These are phyloP conservation scores for Tyto alba DNA, from an alignment of 2,113 vertebrate genomes.

Conservation along the genomic window DNA sequence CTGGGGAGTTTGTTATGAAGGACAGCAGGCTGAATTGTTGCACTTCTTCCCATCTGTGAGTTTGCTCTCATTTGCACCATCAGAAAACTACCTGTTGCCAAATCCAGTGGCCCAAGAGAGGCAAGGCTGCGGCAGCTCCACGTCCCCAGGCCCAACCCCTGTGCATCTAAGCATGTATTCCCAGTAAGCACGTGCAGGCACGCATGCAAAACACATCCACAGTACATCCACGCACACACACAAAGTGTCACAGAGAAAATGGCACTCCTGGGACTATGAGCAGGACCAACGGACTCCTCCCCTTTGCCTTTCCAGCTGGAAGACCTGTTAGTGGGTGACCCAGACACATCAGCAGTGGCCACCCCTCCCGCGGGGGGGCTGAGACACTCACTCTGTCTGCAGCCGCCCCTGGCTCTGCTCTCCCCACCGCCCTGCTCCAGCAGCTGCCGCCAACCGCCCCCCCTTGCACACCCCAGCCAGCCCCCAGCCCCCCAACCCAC, in stretches of 20 bases:
- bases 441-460: accelerated
- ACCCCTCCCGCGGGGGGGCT: accelerated
- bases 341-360: accelerated
- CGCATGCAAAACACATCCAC: accelerated
- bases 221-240: neutral
- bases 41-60: neutral
- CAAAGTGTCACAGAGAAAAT: neutral
- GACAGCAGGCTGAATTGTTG: neutral
- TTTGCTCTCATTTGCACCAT: neutral
- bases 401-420: neutral
- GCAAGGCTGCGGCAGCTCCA: neutral
- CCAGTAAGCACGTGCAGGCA: neutral
- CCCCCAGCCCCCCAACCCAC: neutral
- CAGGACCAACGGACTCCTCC: neutral
- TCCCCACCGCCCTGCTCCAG: neutral
- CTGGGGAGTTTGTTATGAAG: neutral
- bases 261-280: accelerated
- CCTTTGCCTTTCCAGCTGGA: accelerated
- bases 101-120: neutral
- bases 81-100: neutral
- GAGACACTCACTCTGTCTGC: neutral
- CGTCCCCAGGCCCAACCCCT: accelerated
- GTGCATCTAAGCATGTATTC: accelerated
- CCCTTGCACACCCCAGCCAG: too few species aligned
- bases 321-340: neutral